Base-by-base conservation (phyloP, 2,797 vertebrate species). In the Poecilia gillii region DNA sequence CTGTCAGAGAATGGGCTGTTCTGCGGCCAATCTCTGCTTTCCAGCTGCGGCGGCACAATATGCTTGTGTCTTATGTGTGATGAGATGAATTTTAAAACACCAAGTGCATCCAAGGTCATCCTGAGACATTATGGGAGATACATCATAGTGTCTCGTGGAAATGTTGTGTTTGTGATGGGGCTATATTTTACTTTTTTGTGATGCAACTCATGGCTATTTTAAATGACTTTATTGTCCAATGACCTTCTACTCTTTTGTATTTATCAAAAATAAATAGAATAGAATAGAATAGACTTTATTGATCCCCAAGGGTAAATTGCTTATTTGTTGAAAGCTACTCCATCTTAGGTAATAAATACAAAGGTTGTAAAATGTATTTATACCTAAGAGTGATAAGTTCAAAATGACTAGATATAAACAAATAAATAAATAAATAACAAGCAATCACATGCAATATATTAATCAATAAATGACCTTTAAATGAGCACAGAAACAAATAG, bases 1-100 rank as follows among this genome's bases (percentile, higher is more conserved):
- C 76, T 85, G 84, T 80, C 46, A 36, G 78, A 79, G 78, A 88
- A 88, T 80, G 77, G 87, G 83, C 72, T 70, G 83, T 89, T 75
- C 85, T 84, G 55, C 8, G 77, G 85, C 86, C 86, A 86, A 72
- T 84, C 78, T 70, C 75, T 51, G 31, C 68, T 74, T 71, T 78
- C 88, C 77, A 0, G 53, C 83, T 73, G 87, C 57, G 83, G 83
- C 57, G 9, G 51, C 7, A 79, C 85, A 88, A 83, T 75, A 77
- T 74, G 31, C 77, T 80, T 87, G 62, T 76, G 78, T 77, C 75
- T 78, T 13, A 55, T 79, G 49, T 73, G 46, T 55, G 66, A 82
- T 77, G 39, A 68, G 76, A 72, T 72, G 64, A 79, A 66, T 47
- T 81, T 47, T 18, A 72, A 72, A 85, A 59, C 3, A 11, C 71